Base-by-base conservation (phyloP, 2,113 vertebrate species). In the Catharus bicknelli region DNA sequence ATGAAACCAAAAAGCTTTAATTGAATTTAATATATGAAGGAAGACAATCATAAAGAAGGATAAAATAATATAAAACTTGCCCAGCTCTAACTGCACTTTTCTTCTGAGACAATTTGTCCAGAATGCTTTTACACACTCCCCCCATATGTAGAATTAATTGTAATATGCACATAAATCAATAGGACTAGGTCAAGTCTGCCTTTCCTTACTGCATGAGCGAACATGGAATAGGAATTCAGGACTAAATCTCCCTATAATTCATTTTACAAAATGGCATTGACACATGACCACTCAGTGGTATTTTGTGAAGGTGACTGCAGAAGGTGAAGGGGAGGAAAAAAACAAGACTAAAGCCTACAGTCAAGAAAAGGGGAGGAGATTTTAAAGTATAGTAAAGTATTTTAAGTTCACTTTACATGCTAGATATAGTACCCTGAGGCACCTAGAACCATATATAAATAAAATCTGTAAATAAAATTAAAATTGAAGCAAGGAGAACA, bases 301-400 rank as follows among this genome's bases (percentile, higher is more conserved):
- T 21, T 87, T 72, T 36, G 27, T 82, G 74, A 93, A 96, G 91
- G 94, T 95, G 91, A 96, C 89, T 80, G 77, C 43, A 51, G 74
- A 92, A 92, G 77, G 86, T 68, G 80, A 95, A 90, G 25, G 16
- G 7, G 36, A 68, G 13, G 14, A 84, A n/a, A 23, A 57, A 40
- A 48, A 38, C 38, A n/a, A 38, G 5, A 74, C 19, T 9, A 48
- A 74, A 88, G 30, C 6, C 30, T 89, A 30, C 38, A 88, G 7
- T 1, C 36, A 13, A 76, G 85, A 50, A 81, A 58, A 70, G 13
- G 15, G 11, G 23, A 78, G 68, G 76, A 55, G 25, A 69, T 76
- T 86, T 79, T 50, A 26, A 68, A 78, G 16, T 11, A 14, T 0
- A 45, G 13, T 5, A 1, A 61, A 40, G n/a, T 51, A 73, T 74